Base-by-base conservation (phyloP, 2,888 invertebrate species). In the Philonicus albiceps region DNA sequence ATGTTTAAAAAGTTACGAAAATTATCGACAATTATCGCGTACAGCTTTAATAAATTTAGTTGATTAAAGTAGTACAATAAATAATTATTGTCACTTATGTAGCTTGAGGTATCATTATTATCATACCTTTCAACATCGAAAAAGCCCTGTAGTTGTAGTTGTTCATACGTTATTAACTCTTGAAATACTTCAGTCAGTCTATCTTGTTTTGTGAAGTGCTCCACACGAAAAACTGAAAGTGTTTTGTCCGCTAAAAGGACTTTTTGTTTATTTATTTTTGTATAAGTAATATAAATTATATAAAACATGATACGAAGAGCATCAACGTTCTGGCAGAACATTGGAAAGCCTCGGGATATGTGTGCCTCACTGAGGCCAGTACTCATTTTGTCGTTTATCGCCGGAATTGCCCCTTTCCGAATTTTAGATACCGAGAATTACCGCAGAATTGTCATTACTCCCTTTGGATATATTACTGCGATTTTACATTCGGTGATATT, bases 351-450 rank as follows among this genome's bases (percentile, higher is more conserved):
- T 2, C 89, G 89, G 19, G 91, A 92, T 89, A 89, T 91, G 5
- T 91, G 91, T 86, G 90, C 90, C 2, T 91, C 92, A 0, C 90
- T 91, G 83, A 90, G 89, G 72, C 91, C 90, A 4, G 64, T 92
- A 19, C 89, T 92, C 0, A 87, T 90, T 0, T 88, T 91, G 30
- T 90, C 91, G 1, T 91, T 90, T 78, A 8, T 91, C 0, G 88
- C 91, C 13, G 92, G 92, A 0, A 53, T 92, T 34, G 92, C 92
- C 11, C 92, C 92, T 0, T 89, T 92, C 43, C 89, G 90, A 0
- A 86, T 92, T 6, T 87, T 74, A 3, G 90, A 49, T 19, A 13
- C 49, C 13, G 84, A 19, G 13, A 19, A 22, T 13, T 37, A 89
- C 43, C 89, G 89, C 43, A 22, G 64, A 64, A 64, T 64, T 27